Evolutionary conservation across 2,888 invertebrate species (phyloP).

Genomic region (Ennomos quercinarius): DNA sequence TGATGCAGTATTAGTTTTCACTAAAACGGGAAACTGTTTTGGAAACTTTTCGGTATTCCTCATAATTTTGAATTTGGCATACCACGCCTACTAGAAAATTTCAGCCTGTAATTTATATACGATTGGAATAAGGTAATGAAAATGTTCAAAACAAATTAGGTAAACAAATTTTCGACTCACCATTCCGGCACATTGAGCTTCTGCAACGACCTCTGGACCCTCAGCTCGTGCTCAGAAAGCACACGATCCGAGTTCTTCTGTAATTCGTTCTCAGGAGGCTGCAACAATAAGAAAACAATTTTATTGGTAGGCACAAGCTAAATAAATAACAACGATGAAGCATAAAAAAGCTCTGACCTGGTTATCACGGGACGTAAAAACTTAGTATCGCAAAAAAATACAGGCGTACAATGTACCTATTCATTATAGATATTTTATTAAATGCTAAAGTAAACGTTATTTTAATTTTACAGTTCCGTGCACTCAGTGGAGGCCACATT

Average conservation of each 20-base stretch:
- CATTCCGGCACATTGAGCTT: slow-evolving; percentile 98
- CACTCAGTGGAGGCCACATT: slow-evolving; percentile 43
- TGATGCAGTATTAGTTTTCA: no score
- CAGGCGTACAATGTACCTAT: neutral
- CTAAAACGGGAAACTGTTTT: no score
- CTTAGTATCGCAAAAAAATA: slow-evolving; percentile 9
- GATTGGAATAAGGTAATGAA: no score
- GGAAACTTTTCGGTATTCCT: no score
- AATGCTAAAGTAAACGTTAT: slow-evolving; percentile 16
- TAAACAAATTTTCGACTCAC: slow-evolving; percentile 76
- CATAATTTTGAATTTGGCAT: no score
- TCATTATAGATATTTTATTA: slow-evolving; percentile 7
- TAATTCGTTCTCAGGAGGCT: slow-evolving; percentile 98
- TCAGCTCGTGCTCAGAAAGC: slow-evolving; percentile 96
- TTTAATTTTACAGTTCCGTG: slow-evolving; percentile 30
- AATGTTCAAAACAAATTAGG: neutral
- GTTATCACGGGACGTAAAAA: slow-evolving; percentile 1
- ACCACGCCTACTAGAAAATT: no score
- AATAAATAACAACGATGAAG: neutral
- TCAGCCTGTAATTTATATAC: no score
- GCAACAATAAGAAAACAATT: slow-evolving; percentile 61
- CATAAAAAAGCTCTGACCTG: slow-evolving; percentile 22
- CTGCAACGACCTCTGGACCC: slow-evolving; percentile 96
- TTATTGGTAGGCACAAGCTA: slow-evolving; percentile 1
- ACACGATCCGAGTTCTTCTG: slow-evolving; percentile 93